These are phyloP conservation scores for Catocala nupta DNA, from an alignment of 2,888 invertebrate species.

Conservation along the genomic window DNA sequence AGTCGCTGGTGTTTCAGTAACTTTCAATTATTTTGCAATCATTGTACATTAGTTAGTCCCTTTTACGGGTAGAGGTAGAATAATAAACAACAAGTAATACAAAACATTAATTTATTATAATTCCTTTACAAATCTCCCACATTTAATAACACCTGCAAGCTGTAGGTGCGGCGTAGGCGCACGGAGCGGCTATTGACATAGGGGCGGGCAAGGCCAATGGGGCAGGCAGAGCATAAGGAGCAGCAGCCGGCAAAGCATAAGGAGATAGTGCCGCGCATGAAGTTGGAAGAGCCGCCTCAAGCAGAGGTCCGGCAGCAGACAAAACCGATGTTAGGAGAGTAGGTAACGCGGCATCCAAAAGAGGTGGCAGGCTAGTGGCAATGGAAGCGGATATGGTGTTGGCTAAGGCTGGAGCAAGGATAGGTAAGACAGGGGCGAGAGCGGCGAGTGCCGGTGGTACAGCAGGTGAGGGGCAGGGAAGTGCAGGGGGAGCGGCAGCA, in stretches of 20 bases:
- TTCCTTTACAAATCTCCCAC: no score
- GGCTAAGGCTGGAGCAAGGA: conserved; percentile 54
- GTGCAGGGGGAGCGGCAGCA: conserved; percentile 27
- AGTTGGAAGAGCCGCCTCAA: conserved; percentile 54
- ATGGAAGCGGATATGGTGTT: conserved; percentile 54
- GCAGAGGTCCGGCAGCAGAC: conserved; percentile 60
- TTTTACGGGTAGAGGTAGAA: no score
- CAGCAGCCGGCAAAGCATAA: conserved; percentile 15
- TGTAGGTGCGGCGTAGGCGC: conserved; percentile 24
- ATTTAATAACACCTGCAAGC: conserved; percentile 20
- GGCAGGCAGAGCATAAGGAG: conserved; percentile 16
- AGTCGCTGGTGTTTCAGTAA: no score
- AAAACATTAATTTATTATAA: no score
- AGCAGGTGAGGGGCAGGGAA: conserved; percentile 20
- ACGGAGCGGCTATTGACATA: conserved; percentile 29
- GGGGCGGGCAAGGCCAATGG: conserved; percentile 10
- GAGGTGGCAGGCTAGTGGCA: conserved; percentile 52
- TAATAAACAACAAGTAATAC: no score
- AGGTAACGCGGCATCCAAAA: conserved; percentile 64
- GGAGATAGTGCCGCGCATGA: conserved; percentile 18
- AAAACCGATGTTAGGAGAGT: conserved; percentile 64
- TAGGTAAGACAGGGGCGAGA: conserved; percentile 53
- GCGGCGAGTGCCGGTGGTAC: conserved; percentile 44
- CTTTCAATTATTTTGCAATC: no score
- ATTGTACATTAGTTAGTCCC: no score